phyloP scores from a whole-genome alignment of 2,888 invertebrate genomes.

The Dynastes tityus region DNA sequence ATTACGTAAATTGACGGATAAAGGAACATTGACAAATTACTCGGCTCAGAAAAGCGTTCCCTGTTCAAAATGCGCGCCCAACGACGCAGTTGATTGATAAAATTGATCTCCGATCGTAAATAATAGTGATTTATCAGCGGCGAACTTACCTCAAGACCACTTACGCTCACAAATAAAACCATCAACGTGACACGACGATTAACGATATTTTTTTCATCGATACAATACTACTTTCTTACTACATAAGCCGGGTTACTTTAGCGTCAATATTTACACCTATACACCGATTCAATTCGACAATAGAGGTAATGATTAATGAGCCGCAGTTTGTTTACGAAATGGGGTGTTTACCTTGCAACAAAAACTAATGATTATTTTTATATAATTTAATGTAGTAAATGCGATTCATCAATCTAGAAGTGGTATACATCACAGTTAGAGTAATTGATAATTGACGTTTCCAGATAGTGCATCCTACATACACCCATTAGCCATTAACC shows the following conservation, averaged over 20 bases:
- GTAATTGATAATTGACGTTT: too few species aligned
- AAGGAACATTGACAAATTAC: conserved; percentile 32
- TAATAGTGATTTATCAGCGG: conserved; percentile 29
- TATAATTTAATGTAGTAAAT: too few species aligned
- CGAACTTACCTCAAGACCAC: conserved; percentile 10
- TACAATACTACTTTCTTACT: conserved; percentile 15
- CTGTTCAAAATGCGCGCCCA: conserved; percentile 12
- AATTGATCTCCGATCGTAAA: conserved; percentile 30
- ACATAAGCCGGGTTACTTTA: not conserved
- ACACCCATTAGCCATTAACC: too few species aligned
- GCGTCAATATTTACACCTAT: conserved; percentile 37
- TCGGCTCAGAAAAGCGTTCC: not conserved
- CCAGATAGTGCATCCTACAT: too few species aligned
- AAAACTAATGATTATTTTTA: not conserved
- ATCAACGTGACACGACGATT: conserved; percentile 31
- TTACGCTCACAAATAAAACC: conserved; percentile 25
- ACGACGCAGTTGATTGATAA: conserved; percentile 34
- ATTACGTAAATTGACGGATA: conserved; percentile 18
- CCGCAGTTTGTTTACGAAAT: conserved; percentile 21
- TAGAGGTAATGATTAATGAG: conserved; percentile 33
- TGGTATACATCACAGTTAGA: too few species aligned
- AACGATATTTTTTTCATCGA: conserved; percentile 36
- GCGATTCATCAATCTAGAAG: too few species aligned
- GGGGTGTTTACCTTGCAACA: conserved; percentile 8
- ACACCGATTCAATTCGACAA: conserved; percentile 16